Evolutionary conservation across 1,140 invertebrate species (phyloP).

Genomic region (Philopotamus ludificatus): DNA sequence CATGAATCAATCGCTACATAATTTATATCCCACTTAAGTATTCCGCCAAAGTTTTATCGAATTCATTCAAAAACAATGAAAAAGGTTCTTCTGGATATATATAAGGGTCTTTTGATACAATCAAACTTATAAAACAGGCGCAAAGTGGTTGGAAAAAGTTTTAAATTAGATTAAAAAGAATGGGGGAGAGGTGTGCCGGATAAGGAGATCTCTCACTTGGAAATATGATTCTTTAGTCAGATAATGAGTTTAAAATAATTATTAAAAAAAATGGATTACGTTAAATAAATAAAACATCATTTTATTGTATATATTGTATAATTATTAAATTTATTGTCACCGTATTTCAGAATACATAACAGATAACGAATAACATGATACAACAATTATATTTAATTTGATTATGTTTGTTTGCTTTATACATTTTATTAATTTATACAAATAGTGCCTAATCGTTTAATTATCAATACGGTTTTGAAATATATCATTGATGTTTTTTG

Average conservation of each 20-base stretch:
- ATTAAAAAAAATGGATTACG: too few species aligned
- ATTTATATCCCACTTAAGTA: slow-evolving; percentile 29
- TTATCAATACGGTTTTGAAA: not conserved
- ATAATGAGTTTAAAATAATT: too few species aligned
- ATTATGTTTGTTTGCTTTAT: slow-evolving; percentile 28
- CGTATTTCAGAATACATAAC: slow-evolving; percentile 37
- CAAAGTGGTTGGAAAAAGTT: slow-evolving; percentile 40
- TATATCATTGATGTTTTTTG: not conserved
- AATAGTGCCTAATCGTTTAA: not conserved
- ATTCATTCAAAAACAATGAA: slow-evolving; percentile 36
- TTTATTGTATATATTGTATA: not conserved
- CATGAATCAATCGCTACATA: slow-evolving; percentile 24
- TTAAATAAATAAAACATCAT: too few species aligned
- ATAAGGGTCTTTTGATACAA: slow-evolving; percentile 39
- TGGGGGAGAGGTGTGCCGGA: slow-evolving; percentile 16
- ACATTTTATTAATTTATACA: slow-evolving; percentile 13
- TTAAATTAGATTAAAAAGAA: slow-evolving; percentile 42
- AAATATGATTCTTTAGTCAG: too few species aligned
- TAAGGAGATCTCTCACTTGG: slow-evolving; percentile 19
- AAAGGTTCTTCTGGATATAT: slow-evolving; percentile 26
- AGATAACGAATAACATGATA: slow-evolving; percentile 32
- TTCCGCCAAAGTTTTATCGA: slow-evolving; percentile 31
- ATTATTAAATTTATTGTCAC: slow-evolving; percentile 36
- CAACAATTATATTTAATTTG: slow-evolving; percentile 20
- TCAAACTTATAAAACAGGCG: slow-evolving; percentile 40